These are phyloP conservation scores for Drosophila birchii DNA, from an alignment of 2,888 invertebrate genomes.

Conservation along the genomic window DNA sequence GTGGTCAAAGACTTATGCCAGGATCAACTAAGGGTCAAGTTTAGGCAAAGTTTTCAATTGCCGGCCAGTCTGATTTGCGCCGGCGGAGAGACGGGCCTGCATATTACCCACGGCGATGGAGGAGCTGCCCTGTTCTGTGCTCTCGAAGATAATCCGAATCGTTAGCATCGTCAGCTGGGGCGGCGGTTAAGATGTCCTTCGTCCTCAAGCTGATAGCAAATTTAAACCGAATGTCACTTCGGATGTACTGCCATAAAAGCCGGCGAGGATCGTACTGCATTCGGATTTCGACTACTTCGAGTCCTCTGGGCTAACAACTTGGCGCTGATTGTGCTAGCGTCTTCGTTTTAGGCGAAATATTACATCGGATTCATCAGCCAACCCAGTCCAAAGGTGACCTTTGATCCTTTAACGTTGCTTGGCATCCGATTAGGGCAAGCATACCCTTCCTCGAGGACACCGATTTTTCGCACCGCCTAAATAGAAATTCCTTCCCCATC, in stretches of 20 bases:
- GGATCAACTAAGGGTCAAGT: no score
- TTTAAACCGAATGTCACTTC: neutral
- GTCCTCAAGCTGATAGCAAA: conserved; percentile 82
- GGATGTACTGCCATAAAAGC: no score
- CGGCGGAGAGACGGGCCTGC: no score
- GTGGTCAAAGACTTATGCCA: no score
- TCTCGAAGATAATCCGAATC: no score
- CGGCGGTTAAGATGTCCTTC: conserved; percentile 89
- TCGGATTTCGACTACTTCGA: neutral
- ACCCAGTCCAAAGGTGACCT: neutral
- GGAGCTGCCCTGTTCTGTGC: no score
- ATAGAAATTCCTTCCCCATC: conserved; percentile 1
- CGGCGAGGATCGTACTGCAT: neutral
- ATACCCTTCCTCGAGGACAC: accelerated
- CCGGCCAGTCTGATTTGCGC: no score
- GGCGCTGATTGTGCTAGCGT: conserved; percentile 7
- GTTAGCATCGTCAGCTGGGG: conserved; percentile 86
- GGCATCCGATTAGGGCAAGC: conserved; percentile 9
- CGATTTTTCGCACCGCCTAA: neutral
- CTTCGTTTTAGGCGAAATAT: neutral
- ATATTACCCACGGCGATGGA: no score
- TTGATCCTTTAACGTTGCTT: neutral
- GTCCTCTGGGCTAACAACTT: neutral
- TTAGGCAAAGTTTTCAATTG: no score
- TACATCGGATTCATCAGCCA: conserved; percentile 6